These are phyloP conservation scores for Riparia riparia DNA, from an alignment of 2,113 vertebrate genomes.

Conservation along the genomic window DNA sequence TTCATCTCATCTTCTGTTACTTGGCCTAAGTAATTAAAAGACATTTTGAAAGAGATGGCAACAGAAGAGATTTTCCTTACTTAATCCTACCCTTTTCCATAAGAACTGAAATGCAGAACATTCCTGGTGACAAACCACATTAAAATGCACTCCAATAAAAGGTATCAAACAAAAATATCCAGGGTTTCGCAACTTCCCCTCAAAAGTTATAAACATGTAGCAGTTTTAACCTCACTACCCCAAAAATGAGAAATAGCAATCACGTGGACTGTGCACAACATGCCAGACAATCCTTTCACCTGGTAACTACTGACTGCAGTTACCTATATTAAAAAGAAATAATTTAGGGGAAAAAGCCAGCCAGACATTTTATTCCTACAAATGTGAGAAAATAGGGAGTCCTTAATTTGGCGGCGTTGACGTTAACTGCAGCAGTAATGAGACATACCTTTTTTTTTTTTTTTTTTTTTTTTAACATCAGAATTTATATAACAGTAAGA, in stretches of 20 bases:
- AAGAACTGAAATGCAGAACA: neutral
- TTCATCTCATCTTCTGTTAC: neutral
- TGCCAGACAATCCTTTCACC: neutral
- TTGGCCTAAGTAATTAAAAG: neutral
- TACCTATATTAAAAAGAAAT: neutral
- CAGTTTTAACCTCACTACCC: neutral
- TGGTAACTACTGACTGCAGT: neutral
- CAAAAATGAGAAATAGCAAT: neutral
- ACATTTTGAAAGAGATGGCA: neutral
- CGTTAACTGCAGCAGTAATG: neutral
- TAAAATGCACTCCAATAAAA: neutral
- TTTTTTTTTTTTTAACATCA: neutral
- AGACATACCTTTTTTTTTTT: neutral
- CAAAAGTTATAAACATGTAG: neutral
- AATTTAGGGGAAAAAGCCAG: neutral
- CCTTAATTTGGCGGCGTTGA: neutral
- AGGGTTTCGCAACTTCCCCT: neutral
- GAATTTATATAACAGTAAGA: neutral
- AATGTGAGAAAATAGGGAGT: neutral
- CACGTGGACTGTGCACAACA: rapidly evolving
- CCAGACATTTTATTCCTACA: neutral
- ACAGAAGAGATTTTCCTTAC: neutral
- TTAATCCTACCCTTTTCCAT: neutral
- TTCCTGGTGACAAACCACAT: neutral
- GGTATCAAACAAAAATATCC: neutral